Conservation (phyloP, 2,113 vertebrate genomes). For the Redunca redunca region DNA sequence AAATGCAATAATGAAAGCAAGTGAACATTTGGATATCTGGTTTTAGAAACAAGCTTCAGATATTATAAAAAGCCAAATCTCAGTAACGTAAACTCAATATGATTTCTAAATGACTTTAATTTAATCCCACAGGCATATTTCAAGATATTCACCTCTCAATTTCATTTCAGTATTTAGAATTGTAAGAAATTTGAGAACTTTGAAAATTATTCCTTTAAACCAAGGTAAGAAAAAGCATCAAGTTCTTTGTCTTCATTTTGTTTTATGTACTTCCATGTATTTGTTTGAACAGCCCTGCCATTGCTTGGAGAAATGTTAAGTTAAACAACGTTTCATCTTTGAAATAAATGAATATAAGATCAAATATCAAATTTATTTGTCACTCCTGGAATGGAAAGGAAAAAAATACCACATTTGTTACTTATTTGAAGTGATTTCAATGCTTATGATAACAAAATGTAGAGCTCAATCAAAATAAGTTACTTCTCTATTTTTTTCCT, state of each 20-base stretch:
- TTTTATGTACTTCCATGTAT: background rate
- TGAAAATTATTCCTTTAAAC: slow-evolving; percentile 69
- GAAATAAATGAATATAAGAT: background rate
- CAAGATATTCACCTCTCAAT: slow-evolving; percentile 6
- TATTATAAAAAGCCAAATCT: background rate
- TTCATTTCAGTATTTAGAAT: background rate
- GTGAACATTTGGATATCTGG: background rate
- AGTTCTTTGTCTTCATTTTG: background rate
- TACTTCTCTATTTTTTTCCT: background rate
- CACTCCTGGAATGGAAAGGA: background rate
- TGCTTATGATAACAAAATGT: background rate
- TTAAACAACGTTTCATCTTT: background rate
- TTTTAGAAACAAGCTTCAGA: slow-evolving; percentile 36
- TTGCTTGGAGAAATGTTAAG: background rate
- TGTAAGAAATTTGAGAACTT: slow-evolving; percentile 63
- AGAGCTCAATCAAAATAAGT: background rate
- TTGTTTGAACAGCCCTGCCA: background rate
- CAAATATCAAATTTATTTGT: background rate
- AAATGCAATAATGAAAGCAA: background rate
- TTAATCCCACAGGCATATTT: slow-evolving; percentile 58
- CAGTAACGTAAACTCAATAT: background rate
- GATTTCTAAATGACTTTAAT: background rate
- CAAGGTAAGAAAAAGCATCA: slow-evolving; percentile 51
- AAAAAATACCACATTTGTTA: background rate
- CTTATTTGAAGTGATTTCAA: background rate